Evolutionary conservation across 2,888 invertebrate genomes (phyloP), one percentile per base, ranked within the genome.

Genomic region (Callimorpha dominula): DNA sequence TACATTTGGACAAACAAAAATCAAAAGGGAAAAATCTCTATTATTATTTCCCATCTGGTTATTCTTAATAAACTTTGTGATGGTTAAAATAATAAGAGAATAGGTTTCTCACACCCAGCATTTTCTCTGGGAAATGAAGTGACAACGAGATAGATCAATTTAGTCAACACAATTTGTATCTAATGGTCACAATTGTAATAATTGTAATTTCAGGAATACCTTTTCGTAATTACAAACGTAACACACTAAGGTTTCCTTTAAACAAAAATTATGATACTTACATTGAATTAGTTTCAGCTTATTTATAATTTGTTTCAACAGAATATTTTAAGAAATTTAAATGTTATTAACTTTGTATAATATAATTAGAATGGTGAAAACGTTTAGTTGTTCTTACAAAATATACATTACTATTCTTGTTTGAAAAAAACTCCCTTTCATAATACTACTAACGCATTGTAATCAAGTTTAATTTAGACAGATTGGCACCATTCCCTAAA

Each of bases 391-490:
- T 60, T 60, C 14, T 57, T 6, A 20, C 20, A 57, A n/a, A 57
- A 57, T 57, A 57, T 31, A 60, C 14, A 60, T 60, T 31, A 60
- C 20, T 31, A 14, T 60, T 31, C 31, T 31, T 60, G 31, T 12
- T 60, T 31, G 60, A 31, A 43, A 71, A n/a, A 31, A 68, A 63
- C n/a, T 65, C 5, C 62, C 54, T 74, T 78, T 75, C 70, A 77
- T 81, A 79, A 79, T 75, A 82, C 75, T 73, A 76, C 73, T 72
- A 70, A 79, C 72, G 73, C 11, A 67, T 79, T 71, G 79, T 81
- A 79, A 82, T 81, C 81, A 82, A 79, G 66, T 78, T 75, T 81
- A 82, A 83, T 82, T 82, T 81, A 79, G 82, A 82, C 76, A 80
- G 81, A 82, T 82, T 80, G 77, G 83, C 75, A 80, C 72, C 81